These are phyloP conservation scores for Orientallactaga bullata DNA, from an alignment of 2,113 vertebrate species.

Conservation along the genomic window DNA sequence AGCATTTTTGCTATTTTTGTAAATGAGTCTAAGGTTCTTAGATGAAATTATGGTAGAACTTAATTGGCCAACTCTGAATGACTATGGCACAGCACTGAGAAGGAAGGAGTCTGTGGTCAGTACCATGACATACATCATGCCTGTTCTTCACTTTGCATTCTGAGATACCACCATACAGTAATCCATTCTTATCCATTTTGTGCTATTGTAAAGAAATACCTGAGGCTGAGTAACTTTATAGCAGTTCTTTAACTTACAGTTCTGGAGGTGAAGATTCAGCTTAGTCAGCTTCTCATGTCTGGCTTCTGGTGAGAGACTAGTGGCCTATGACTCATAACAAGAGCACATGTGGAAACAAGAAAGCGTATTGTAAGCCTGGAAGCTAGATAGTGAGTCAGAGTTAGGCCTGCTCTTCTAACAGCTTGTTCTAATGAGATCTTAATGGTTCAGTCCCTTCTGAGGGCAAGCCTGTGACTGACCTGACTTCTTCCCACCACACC, in stretches of 20 bases:
- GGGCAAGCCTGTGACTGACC: not conserved
- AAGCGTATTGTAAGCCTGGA: not conserved
- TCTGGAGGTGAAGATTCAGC: not conserved
- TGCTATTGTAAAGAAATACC: not conserved
- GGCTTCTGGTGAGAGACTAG: not conserved
- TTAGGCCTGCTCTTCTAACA: not conserved
- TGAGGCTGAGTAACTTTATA: not conserved
- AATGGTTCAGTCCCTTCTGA: not conserved
- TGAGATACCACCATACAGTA: too few relatives aligned
- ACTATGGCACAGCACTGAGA: not conserved
- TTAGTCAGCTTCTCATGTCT: too few relatives aligned
- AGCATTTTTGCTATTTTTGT: not conserved
- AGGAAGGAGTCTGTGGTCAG: not conserved
- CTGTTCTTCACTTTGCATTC: not conserved
- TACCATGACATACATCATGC: not conserved
- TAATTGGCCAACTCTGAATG: not conserved
- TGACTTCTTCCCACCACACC: too few relatives aligned
- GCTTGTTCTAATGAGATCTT: not conserved
- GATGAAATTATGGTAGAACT: not conserved
- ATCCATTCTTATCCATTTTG: not conserved
- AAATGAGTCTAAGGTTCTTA: constrained; percentile 20
- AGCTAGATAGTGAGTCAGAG: not conserved
- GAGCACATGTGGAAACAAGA: too few relatives aligned
- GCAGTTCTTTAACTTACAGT: not conserved
- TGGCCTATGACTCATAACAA: not conserved